phyloP scores from a whole-genome alignment of 2,113 vertebrate genomes.

The Brienomyrus brachyistius region DNA sequence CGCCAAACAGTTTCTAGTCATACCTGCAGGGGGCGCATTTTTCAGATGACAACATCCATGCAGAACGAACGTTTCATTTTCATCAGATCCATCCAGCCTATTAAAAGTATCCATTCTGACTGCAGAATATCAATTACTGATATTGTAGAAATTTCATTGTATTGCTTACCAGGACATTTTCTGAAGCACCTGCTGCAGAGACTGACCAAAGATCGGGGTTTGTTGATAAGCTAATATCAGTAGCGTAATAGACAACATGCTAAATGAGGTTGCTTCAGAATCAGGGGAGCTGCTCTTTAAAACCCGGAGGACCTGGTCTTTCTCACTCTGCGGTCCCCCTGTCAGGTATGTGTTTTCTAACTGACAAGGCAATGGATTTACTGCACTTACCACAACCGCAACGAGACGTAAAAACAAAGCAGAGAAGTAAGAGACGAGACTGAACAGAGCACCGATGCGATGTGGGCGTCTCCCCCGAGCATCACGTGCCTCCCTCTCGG shows the following conservation, averaged over 20 bases:
- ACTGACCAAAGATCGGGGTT: not conserved
- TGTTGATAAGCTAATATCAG: not conserved
- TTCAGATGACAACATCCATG: slow-evolving; percentile 53
- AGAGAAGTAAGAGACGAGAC: not conserved
- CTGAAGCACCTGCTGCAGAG: not conserved
- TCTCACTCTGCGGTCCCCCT: not conserved
- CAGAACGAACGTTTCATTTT: not conserved
- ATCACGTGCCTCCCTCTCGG: slow-evolving; percentile 12
- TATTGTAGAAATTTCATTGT: not conserved
- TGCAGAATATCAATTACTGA: not conserved
- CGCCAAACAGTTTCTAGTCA: slow-evolving; percentile 61
- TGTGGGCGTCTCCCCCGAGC: slow-evolving; percentile 23
- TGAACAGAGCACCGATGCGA: slow-evolving; percentile 42
- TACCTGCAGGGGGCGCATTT: slow-evolving; percentile 81
- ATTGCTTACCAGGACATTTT: not conserved
- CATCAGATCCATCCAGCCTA: not conserved
- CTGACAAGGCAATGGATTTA: not conserved
- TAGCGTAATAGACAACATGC: not conserved
- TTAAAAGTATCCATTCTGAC: not conserved
- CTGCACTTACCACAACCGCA: not conserved
- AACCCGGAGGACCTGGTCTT: not conserved
- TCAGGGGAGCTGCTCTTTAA: not conserved
- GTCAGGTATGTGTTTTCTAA: not conserved
- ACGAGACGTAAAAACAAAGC: not conserved
- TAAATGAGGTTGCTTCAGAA: not conserved